Percentiles rank a stretch among this genome's conserved stretches.
phyloP scores from a whole-genome alignment of 2,888 invertebrate species.

The Dysmachus trigonus region DNA sequence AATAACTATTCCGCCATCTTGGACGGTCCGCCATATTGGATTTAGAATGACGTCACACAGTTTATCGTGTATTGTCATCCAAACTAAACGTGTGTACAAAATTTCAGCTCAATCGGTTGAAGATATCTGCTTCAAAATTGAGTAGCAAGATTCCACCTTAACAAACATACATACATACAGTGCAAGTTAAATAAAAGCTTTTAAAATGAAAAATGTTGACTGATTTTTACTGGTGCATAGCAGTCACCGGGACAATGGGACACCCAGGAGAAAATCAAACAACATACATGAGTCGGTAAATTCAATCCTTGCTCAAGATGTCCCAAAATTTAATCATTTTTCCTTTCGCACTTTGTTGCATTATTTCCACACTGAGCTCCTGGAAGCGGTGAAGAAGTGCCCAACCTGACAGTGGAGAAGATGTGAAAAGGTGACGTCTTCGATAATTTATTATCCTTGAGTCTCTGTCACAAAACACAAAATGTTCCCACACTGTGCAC shows the following conservation, averaged over 20 bases:
- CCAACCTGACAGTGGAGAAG: background rate
- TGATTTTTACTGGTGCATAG: background rate
- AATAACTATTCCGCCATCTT: too few relatives aligned
- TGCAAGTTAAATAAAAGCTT: too few relatives aligned
- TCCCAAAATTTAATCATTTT: conserved; percentile 12
- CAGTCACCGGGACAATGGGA: background rate
- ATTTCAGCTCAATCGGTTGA: too few relatives aligned
- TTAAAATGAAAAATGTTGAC: background rate
- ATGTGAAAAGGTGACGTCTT: background rate
- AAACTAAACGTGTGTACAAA: too few relatives aligned
- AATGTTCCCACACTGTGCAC: conserved; percentile 27
- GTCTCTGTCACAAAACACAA: background rate
- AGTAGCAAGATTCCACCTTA: too few relatives aligned
- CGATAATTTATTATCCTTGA: conserved; percentile 26
- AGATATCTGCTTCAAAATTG: too few relatives aligned
- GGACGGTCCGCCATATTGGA: too few relatives aligned
- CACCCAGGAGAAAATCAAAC: conserved; percentile 29
- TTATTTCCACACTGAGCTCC: background rate
- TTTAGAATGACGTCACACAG: too few relatives aligned
- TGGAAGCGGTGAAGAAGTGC: background rate
- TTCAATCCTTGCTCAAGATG: conserved; percentile 29
- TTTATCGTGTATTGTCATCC: too few relatives aligned
- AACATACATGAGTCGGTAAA: conserved; percentile 6
- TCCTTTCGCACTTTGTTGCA: conserved; percentile 32
- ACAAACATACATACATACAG: too few relatives aligned